A percentile compares a stretch with the other conserved stretches of the same genome.
phyloP scores from a whole-genome alignment of 2,797 vertebrate genomes.

The Psittacula echo region DNA sequence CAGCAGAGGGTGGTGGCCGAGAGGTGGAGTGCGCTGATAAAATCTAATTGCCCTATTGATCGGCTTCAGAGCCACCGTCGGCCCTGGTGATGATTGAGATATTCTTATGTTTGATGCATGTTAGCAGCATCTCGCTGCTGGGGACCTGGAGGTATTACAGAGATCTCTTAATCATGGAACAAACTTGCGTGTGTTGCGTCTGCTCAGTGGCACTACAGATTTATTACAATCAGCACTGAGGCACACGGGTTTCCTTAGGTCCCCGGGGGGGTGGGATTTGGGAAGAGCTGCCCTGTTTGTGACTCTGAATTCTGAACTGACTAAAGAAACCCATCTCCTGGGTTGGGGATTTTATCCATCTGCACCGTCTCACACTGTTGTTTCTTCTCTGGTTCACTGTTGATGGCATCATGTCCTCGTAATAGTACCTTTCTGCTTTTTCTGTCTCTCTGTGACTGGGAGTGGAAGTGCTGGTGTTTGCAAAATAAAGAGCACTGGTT shows the following conservation, averaged over 20 bases:
- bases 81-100: slow-evolving; percentile 74
- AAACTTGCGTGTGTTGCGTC: not conserved
- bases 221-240: not conserved
- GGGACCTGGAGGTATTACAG: slow-evolving; percentile 28
- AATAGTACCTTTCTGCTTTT: not conserved
- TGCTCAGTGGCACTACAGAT: not conserved
- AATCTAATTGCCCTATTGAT: slow-evolving; percentile 83
- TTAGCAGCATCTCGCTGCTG: not conserved
- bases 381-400: not conserved
- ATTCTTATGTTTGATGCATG: slow-evolving; percentile 39
- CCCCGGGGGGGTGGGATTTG: not conserved
- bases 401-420: not conserved
- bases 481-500: not conserved
- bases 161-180: slow-evolving; percentile 50
- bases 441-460: not conserved
- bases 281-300: not conserved
- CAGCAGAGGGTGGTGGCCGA: slow-evolving; percentile 38
- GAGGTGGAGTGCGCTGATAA: slow-evolving; percentile 68
- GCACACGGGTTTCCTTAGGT: not conserved
- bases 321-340: not conserved
- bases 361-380: rapidly evolving
- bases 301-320: not conserved
- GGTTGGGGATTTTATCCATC: not conserved
- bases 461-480: not conserved
- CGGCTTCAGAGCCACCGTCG: slow-evolving; percentile 51